These are phyloP conservation scores for Callorhinus ursinus DNA, from an alignment of 2,113 vertebrate species.

Conservation along the genomic window DNA sequence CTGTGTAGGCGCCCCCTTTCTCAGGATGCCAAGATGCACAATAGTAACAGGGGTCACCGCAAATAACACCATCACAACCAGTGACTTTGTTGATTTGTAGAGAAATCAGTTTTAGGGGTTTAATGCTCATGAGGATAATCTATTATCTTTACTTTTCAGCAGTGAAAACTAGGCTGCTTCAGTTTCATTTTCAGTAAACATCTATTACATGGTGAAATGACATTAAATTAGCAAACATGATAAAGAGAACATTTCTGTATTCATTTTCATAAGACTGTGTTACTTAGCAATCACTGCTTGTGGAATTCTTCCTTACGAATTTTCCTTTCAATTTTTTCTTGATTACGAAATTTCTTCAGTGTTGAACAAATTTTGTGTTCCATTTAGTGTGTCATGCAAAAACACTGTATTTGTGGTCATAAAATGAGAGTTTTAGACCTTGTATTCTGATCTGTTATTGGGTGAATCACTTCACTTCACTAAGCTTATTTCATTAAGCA, in stretches of 20 bases:
- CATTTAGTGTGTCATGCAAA: neutral
- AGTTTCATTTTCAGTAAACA: neutral
- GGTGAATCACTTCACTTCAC: neutral
- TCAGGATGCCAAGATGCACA: neutral
- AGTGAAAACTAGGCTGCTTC: neutral
- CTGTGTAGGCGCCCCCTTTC: neutral
- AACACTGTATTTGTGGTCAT: neutral
- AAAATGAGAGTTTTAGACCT: neutral
- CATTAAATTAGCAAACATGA: neutral
- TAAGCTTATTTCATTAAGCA: neutral
- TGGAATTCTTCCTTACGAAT: neutral
- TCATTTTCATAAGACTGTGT: neutral
- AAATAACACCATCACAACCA: neutral
- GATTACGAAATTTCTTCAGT: neutral
- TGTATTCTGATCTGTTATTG: neutral
- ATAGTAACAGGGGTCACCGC: neutral
- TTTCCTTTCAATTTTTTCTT: neutral
- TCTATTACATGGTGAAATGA: neutral
- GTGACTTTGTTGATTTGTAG: neutral
- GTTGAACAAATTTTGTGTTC: neutral
- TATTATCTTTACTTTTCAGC: neutral
- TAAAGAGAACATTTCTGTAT: neutral
- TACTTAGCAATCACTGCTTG: neutral
- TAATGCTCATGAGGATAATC: neutral
- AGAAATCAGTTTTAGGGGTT: neutral